Evolutionary conservation across 2,797 vertebrate genomes (phyloP).

Genomic region (Columba guinea): DNA sequence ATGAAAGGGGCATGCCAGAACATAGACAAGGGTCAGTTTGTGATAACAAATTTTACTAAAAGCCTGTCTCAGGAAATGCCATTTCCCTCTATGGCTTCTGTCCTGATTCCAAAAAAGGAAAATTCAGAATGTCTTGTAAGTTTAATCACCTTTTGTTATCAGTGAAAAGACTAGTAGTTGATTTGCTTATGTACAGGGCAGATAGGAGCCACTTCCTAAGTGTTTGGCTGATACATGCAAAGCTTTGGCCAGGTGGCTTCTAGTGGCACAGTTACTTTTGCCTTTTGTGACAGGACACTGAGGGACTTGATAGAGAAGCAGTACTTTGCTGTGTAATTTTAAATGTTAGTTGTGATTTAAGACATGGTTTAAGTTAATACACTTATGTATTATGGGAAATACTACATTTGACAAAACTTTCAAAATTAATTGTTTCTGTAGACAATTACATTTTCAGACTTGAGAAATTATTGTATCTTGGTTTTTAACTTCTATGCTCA

Average conservation of each 20-base stretch:
- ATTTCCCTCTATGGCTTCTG: constrained; percentile 48
- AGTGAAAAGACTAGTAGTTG: constrained; percentile 36
- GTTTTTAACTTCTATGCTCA: background rate
- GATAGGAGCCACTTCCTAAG: constrained; percentile 51
- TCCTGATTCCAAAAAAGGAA: constrained; percentile 54
- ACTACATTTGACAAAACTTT: constrained; percentile 4
- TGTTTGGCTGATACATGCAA: constrained; percentile 25
- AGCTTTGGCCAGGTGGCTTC: constrained; percentile 40
- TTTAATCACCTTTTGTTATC: constrained; percentile 62
- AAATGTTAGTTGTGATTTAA: background rate
- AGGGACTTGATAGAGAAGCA: background rate
- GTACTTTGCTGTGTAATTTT: background rate
- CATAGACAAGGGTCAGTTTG: background rate
- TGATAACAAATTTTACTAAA: constrained; percentile 39
- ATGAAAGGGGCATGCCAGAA: background rate
- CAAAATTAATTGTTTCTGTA: background rate
- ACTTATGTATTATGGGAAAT: background rate
- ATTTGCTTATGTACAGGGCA: constrained; percentile 50
- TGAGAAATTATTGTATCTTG: background rate
- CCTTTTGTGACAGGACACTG: background rate
- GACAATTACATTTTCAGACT: background rate
- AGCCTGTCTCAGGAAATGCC: constrained; percentile 37
- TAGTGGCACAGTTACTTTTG: constrained; percentile 21
- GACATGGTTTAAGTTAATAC: background rate
- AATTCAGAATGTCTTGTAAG: constrained; percentile 42